A percentile compares a stretch with the other conserved stretches of the same genome.
Conservation (phyloP, 2,888 invertebrate species). For the Zaprionus obscuricornis region DNA sequence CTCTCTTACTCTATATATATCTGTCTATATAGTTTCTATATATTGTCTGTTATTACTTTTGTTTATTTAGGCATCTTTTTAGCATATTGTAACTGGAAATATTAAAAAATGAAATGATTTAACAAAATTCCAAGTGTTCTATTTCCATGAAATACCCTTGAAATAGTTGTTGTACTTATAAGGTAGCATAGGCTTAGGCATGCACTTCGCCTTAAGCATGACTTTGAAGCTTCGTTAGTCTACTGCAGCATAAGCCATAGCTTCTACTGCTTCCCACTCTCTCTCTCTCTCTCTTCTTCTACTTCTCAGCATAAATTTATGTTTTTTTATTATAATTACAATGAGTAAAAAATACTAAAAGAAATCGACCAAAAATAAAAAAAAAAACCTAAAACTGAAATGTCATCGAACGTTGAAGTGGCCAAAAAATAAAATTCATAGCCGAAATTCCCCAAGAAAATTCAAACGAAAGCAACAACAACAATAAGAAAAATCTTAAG, state of each 20-base stretch:
- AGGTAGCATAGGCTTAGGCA: too few relatives aligned
- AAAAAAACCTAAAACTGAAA: slow-evolving; percentile 73
- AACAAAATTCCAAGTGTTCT: slow-evolving; percentile 28
- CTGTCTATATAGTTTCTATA: slow-evolving; percentile 12
- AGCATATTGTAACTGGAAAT: slow-evolving; percentile 52
- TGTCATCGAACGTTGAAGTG: slow-evolving; percentile 81
- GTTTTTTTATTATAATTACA: slow-evolving; percentile 76
- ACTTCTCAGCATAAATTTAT: slow-evolving; percentile 62
- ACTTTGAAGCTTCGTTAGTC: background rate
- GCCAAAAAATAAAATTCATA: slow-evolving; percentile 21
- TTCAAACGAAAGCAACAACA: background rate
- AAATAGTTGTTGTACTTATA: background rate
- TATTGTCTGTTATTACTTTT: background rate
- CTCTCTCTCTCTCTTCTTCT: slow-evolving; percentile 9
- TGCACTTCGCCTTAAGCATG: too few relatives aligned
- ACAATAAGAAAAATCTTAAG: slow-evolving; percentile 3
- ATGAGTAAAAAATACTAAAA: slow-evolving; percentile 37
- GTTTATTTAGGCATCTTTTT: slow-evolving; percentile 44
- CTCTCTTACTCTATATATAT: too few relatives aligned
- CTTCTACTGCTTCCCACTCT: background rate
- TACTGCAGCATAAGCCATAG: background rate
- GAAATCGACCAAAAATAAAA: slow-evolving; percentile 13
- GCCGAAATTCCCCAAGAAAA: too few relatives aligned
- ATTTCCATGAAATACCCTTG: slow-evolving; percentile 18
- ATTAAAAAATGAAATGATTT: slow-evolving; percentile 65